Conservation (phyloP, 2,888 invertebrate genomes). For the Hydrotaea cyrtoneurina region DNA sequence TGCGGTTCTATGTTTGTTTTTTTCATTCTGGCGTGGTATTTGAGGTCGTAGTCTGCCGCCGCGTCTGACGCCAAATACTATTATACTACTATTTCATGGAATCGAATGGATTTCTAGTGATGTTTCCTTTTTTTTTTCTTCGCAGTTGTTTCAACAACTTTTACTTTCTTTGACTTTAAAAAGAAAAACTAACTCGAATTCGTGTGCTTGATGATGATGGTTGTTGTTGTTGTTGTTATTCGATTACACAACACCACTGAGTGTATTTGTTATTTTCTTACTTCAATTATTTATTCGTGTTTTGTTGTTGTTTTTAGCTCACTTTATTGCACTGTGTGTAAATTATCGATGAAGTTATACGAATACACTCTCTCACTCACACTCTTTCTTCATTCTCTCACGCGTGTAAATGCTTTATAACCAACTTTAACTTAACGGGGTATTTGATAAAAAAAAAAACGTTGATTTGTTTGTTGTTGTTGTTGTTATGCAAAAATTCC, state of each 20-base stretch:
- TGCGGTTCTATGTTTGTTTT: constrained; percentile 19
- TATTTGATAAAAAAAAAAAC: no score
- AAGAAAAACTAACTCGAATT: constrained; percentile 30
- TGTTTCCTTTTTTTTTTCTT: not conserved
- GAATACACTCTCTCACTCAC: constrained; percentile 4
- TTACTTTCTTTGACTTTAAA: constrained; percentile 25
- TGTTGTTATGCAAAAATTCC: constrained; percentile 39
- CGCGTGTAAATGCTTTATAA: not conserved
- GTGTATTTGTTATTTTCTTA: not conserved
- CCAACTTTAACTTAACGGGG: constrained; percentile 9
- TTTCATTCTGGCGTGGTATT: constrained; percentile 34
- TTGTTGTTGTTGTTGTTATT: constrained; percentile 22
- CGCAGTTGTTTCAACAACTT: constrained; percentile 1
- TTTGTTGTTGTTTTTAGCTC: constrained; percentile 15
- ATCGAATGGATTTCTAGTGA: not conserved
- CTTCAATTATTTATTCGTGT: not conserved
- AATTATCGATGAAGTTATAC: constrained; percentile 25
- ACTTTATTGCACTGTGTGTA: constrained; percentile 10
- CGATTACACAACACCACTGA: constrained; percentile 61
- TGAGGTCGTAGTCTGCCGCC: constrained; percentile 57
- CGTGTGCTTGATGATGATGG: not conserved
- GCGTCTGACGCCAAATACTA: constrained; percentile 57
- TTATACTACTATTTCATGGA: constrained; percentile 4
- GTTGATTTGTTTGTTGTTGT: constrained; percentile 34
- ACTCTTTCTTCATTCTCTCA: not conserved